Evolutionary conservation across 2,113 vertebrate species (phyloP).

Genomic region (Helogale parvula): DNA sequence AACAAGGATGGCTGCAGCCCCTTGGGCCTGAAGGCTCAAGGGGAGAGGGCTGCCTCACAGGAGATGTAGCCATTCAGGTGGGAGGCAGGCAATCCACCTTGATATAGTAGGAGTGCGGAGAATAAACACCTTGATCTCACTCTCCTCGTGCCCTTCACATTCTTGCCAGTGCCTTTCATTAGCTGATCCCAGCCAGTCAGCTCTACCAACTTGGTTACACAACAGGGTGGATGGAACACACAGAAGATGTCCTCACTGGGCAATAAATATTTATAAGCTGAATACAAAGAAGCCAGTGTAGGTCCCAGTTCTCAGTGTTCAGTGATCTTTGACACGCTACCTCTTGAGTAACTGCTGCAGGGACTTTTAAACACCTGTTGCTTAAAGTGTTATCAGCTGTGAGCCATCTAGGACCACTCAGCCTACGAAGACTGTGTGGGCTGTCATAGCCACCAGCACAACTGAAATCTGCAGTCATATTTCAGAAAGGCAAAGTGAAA

Average conservation of each 20-base stretch:
- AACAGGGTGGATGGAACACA: background rate
- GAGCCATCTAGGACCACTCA: background rate
- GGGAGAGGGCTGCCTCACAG: background rate
- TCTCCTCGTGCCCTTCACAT: background rate
- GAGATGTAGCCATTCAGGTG: background rate
- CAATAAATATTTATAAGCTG: background rate
- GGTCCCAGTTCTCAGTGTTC: background rate
- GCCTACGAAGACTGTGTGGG: background rate
- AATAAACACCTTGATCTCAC: background rate
- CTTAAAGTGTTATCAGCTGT: background rate
- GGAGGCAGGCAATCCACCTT: constrained; percentile 73
- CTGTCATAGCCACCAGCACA: background rate
- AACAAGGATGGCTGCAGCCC: background rate
- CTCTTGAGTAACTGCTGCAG: background rate
- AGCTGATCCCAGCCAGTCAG: background rate
- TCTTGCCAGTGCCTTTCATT: background rate
- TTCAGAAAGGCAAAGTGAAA: background rate
- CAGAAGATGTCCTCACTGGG: too few species aligned
- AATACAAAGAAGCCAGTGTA: background rate
- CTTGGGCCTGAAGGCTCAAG: background rate
- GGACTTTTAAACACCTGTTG: background rate
- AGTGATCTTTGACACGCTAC: background rate
- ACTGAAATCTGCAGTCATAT: background rate
- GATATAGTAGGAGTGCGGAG: background rate
- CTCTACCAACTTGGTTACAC: background rate